Evolutionary conservation across 1,140 invertebrate genomes (phyloP), one percentile per base, ranked within the genome.

Genomic region (Thrips palmi): DNA sequence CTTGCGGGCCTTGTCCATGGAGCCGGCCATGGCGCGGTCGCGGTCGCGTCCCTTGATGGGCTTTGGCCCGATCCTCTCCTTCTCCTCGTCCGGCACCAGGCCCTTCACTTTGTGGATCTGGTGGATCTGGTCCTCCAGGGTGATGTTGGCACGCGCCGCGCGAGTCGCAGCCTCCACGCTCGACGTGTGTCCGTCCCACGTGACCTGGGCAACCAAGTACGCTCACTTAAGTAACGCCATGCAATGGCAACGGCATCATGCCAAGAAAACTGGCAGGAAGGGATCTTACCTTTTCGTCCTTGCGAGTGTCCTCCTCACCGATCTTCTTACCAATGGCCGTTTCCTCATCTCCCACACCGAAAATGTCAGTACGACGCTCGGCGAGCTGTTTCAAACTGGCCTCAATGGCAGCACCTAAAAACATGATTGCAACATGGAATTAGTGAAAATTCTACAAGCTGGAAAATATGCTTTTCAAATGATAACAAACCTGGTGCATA

Each of bases 241-340:
- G n/a, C n/a, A 27, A 27, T 10, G 25, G 10, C 11, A 12, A 17
- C 27, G 11, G 23, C 15, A 23, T 40, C 24, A 23, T 14, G 3
- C 14, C 23, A 10, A 22, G 11, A 20, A 32, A 2, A 19, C 20
- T 23, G 18, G 7, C 20, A 11, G 3, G 8, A 21, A 31, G 7
- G 24, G n/a, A 36, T 7, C 41, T 45, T 43, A 59, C 57, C 52
- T 69, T 88, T 52, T 91, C 87, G 52, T 83, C 77, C 55, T 79
- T 81, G 45, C 71, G 71, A 44, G 73, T 77, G 57, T 81, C 91
- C 51, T 97, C 92, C 57, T 97, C 91, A 6, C 94, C 94, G 45
- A 96, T 88, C 59, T 98, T 99, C 62, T 94, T 92, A 71, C 94
- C 94, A 57, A 99, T 98, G 2, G 87, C 84, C 0, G 93, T 96